Percentiles rank a stretch among this genome's conserved stretches.
These are phyloP conservation scores for Pogoniulus pusillus DNA, from an alignment of 2,797 vertebrate species.

Conservation along the genomic window DNA sequence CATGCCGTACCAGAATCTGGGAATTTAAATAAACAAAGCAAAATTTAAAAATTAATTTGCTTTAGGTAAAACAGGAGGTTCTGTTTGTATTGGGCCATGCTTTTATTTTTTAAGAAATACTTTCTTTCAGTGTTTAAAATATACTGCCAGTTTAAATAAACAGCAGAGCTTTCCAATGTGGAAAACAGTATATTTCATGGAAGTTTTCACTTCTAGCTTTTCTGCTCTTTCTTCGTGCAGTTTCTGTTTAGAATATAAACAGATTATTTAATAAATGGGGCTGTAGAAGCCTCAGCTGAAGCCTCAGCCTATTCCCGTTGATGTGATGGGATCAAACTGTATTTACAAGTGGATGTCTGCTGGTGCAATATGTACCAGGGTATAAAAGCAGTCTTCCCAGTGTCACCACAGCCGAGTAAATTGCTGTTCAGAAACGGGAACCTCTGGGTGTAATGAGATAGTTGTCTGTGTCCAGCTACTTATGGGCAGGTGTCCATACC, in stretches of 20 bases:
- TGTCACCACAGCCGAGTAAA: background rate
- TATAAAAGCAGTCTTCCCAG: background rate
- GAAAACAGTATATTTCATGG: background rate
- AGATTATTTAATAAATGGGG: background rate
- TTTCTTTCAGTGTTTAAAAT: constrained; percentile 34
- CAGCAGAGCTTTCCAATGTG: constrained; percentile 30
- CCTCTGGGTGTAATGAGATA: background rate
- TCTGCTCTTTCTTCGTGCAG: background rate
- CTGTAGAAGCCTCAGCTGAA: background rate
- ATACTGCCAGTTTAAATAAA: constrained; percentile 60
- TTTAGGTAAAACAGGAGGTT: constrained; percentile 24
- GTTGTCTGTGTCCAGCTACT: background rate
- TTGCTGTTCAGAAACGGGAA: background rate
- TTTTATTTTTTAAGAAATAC: constrained; percentile 53
- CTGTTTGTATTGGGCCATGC: constrained; percentile 25
- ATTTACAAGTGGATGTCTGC: background rate
- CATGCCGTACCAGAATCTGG: constrained; percentile 5
- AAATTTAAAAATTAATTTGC: constrained; percentile 13
- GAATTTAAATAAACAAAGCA: constrained; percentile 27
- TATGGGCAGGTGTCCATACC: constrained; percentile 20
- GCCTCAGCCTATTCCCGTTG: background rate
- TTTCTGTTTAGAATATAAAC: constrained; percentile 4
- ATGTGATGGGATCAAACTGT: background rate
- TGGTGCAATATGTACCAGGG: background rate
- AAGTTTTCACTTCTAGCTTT: constrained; percentile 13